Evolutionary conservation across 2,888 invertebrate species (phyloP), one percentile per base, ranked within the genome.

Genomic region (Mechanitis mazaeus): DNA sequence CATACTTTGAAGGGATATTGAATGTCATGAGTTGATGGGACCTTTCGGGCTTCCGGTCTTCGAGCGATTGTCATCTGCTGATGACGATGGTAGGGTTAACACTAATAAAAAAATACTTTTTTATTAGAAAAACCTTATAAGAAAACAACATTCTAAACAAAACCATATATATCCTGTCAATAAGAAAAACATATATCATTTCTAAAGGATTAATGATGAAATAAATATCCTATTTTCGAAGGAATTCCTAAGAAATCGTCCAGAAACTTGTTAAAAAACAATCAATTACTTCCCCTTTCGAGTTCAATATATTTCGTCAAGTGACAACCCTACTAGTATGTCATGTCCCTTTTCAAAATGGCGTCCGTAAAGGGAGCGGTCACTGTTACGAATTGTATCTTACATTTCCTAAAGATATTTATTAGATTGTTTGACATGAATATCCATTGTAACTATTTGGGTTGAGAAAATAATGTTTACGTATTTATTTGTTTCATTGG

Each of bases 281-380:
- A 81, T 81, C 75, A 75, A 77, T 81, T 76, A 75, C 71, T 62
- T 64, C 59, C 64, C 62, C 62, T 57, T 64, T 69, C 74, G 75
- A 54, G 60, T 64, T 63, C 59, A 74, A 84, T 81, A 81, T 74
- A 84, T 81, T 80, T 80, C 82, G 75, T 75, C 60, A 74, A 69
- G 73, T 77, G 83, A 74, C 76, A 87, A 71, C 87, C 87, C 87
- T 84, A 75, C 71, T 78, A 82, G 80, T 81, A 80, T 82, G 87
- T 85, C 87, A 85, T 76, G 82, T 84, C 86, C 87, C 87, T 85
- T 83, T 83, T 87, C 87, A 87, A 83, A 87, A 85, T 83, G 84
- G 80, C 78, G 72, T 61, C 76, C 79, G 81, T 80, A 81, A 81
- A 70, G 78, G 78, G 80, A 58, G 73, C 79, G 86, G 85, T 85